These are phyloP conservation scores for Centropus bengalensis DNA, from an alignment of 2,113 vertebrate species.

Conservation along the genomic window DNA sequence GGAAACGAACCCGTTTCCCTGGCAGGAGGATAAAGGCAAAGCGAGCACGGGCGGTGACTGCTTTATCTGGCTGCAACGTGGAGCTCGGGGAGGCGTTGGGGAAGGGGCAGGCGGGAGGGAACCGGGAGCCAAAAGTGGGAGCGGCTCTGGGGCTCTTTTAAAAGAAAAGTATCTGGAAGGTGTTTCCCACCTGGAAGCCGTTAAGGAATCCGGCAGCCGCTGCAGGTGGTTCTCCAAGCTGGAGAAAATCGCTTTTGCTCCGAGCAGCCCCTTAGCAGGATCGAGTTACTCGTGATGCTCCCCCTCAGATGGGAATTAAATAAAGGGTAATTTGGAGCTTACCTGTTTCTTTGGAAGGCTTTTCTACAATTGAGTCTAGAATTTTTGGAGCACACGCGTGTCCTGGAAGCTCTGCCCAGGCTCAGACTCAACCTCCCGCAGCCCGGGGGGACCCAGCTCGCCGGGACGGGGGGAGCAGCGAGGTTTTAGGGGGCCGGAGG, in stretches of 20 bases:
- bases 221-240: background rate
- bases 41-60: background rate
- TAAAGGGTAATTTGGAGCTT: fast-evolving
- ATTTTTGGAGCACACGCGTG: fast-evolving
- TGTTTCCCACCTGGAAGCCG: background rate
- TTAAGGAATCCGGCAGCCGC: background rate
- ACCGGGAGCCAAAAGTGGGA: background rate
- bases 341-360: background rate
- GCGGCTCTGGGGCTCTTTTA: background rate
- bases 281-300: background rate
- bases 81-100: background rate
- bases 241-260: background rate
- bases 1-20: background rate
- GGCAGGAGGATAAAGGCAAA: background rate
- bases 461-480: fast-evolving
- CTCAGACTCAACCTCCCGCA: background rate
- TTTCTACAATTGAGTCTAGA: background rate
- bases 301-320: fast-evolving
- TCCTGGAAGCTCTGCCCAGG: background rate
- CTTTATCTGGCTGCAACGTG: background rate
- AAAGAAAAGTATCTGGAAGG: background rate
- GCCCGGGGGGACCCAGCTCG: background rate
- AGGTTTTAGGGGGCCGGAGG: background rate
- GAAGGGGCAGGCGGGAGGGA: fast-evolving
- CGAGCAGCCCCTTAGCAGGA: background rate